phyloP scores from a whole-genome alignment of 2,888 invertebrate genomes.

The Macrosiphum euphorbiae region DNA sequence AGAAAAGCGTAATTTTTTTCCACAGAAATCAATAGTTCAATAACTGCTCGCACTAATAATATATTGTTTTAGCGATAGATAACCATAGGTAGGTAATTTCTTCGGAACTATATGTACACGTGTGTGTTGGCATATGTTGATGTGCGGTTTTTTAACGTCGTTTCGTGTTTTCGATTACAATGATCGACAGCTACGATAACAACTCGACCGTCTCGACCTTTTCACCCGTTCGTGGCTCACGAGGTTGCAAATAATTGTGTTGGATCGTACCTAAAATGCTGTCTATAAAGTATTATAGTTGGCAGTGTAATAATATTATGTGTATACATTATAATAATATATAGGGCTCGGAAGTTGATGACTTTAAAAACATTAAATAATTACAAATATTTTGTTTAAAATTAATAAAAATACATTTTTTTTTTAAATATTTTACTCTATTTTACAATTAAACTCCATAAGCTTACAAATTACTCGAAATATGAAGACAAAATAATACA shows the following conservation, averaged over 20 bases:
- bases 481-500: no score
- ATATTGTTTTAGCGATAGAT: neutral
- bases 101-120: no score
- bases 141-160: neutral
- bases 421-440: no score
- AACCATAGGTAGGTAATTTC: no score
- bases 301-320: neutral
- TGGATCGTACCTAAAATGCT: neutral
- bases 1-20: neutral
- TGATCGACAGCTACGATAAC: neutral
- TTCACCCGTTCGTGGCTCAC: neutral
- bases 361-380: no score
- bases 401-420: no score
- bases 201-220: neutral
- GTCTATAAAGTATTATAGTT: neutral
- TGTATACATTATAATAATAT: no score
- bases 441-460: no score
- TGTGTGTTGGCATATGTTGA: no score
- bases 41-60: neutral
- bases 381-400: no score
- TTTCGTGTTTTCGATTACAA: neutral
- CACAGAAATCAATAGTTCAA: neutral
- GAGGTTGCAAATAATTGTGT: neutral
- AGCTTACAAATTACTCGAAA: no score
- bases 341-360: no score